Conservation (phyloP, 2,888 invertebrate genomes). For the Busseola fusca region DNA sequence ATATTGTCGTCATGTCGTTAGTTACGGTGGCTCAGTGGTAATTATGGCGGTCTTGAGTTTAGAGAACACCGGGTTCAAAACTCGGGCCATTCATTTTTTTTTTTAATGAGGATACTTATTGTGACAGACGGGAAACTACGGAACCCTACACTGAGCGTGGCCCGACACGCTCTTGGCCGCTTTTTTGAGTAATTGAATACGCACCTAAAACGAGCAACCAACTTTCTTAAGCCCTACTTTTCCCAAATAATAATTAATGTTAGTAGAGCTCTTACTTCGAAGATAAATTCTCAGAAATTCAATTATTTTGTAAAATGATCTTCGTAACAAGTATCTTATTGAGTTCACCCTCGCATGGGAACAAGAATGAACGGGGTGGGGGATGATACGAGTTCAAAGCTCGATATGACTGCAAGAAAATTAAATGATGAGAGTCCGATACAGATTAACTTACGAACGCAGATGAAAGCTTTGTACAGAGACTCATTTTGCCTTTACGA, state of each 20-base stretch:
- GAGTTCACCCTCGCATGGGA: slow-evolving; percentile 38
- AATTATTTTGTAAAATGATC: slow-evolving; percentile 52
- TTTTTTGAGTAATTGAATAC: slow-evolving; percentile 15
- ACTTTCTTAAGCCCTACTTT: slow-evolving; percentile 18
- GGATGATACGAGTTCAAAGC: slow-evolving; percentile 38
- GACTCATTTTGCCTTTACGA: slow-evolving; percentile 38
- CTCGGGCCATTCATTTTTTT: too few relatives aligned
- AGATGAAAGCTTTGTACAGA: slow-evolving; percentile 46
- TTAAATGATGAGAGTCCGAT: slow-evolving; percentile 44
- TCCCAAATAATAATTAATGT: slow-evolving; percentile 40
- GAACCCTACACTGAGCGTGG: too few relatives aligned
- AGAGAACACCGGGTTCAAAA: too few relatives aligned
- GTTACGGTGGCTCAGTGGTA: too few relatives aligned
- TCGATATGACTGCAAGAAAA: slow-evolving; percentile 53
- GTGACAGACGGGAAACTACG: too few relatives aligned
- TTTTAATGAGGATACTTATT: too few relatives aligned
- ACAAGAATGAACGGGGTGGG: slow-evolving; percentile 43
- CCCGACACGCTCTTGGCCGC: too few relatives aligned
- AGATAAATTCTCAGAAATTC: slow-evolving; percentile 47
- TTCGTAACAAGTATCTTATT: slow-evolving; percentile 48
- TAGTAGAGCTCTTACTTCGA: slow-evolving; percentile 29
- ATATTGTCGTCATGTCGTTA: too few relatives aligned
- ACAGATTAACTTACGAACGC: slow-evolving; percentile 34
- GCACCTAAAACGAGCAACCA: slow-evolving; percentile 14
- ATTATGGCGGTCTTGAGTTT: too few relatives aligned